These are phyloP conservation scores for Pseudobourletiella spinata DNA, from an alignment of 1,140 invertebrate species.

Conservation along the genomic window DNA sequence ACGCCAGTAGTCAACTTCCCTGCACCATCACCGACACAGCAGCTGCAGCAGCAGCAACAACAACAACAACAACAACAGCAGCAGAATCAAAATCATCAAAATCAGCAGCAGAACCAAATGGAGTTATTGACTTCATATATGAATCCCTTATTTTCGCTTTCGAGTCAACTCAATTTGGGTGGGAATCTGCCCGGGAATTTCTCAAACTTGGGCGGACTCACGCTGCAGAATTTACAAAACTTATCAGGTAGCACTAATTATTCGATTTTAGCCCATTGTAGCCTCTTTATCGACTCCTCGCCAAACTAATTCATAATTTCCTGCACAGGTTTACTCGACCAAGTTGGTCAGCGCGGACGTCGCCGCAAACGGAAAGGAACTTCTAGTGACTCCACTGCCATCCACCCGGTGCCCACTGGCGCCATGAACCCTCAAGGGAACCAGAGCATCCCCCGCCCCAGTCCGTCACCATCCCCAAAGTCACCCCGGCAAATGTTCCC, in stretches of 20 bases:
- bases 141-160: slow-evolving; percentile 10
- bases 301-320: too few species aligned
- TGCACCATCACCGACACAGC: too few species aligned
- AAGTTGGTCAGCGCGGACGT: slow-evolving; percentile 15
- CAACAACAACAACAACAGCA: slow-evolving; percentile 9
- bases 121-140: slow-evolving; percentile 17
- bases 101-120: not conserved
- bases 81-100: not conserved
- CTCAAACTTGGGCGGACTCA: slow-evolving; percentile 8
- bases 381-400: not conserved
- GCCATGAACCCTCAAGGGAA: slow-evolving; percentile 7
- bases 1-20: too few species aligned
- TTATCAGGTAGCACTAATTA: slow-evolving; percentile 11
- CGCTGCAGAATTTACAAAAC: slow-evolving; percentile 19
- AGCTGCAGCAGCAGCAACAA: too few species aligned
- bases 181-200: not conserved
- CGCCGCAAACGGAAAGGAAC: slow-evolving; percentile 21
- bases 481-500: slow-evolving; percentile 8
- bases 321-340: slow-evolving; percentile 23
- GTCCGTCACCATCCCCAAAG: slow-evolving; percentile 24
- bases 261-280: too few species aligned
- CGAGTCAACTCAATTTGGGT: not conserved
- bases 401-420: not conserved
- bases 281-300: too few species aligned
- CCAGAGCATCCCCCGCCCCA: slow-evolving; percentile 18